Evolutionary conservation across 2,797 vertebrate genomes (phyloP).

Genomic region (Bovichtus variegatus): DNA sequence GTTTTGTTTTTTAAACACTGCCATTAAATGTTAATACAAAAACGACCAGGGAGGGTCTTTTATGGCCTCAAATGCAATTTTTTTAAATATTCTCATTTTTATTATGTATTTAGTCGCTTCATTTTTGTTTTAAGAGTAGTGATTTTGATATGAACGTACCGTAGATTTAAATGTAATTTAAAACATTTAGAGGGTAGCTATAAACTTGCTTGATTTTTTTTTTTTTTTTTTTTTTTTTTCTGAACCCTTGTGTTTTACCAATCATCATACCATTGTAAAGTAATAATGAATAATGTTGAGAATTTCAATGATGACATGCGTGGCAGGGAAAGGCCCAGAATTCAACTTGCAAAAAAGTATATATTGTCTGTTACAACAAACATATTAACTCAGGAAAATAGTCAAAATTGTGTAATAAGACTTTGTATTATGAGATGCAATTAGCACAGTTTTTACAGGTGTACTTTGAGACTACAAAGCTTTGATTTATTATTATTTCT

Average conservation of each 20-base stretch:
- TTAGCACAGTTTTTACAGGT: conserved; percentile 86
- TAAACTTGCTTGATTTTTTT: conserved; percentile 77
- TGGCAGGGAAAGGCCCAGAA: conserved; percentile 97
- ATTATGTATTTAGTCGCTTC: conserved; percentile 91
- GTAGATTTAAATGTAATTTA: conserved; percentile 97
- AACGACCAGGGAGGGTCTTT: conserved; percentile 96
- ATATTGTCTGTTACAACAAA: conserved; percentile 91
- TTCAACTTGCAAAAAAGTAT: conserved; percentile 95
- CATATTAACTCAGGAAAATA: conserved; percentile 90
- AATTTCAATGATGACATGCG: conserved; percentile 87
- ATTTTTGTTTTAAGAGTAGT: conserved; percentile 89
- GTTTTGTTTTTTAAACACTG: conserved; percentile 90
- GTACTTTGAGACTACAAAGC: conserved; percentile 84
- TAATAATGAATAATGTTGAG: conserved; percentile 89
- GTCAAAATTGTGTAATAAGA: conserved; percentile 87
- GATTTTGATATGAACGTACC: conserved; percentile 85
- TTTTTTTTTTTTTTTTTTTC: conserved; percentile 74
- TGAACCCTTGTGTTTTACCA: conserved; percentile 94
- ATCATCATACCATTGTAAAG: conserved; percentile 94
- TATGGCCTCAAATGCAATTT: conserved; percentile 99
- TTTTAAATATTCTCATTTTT: conserved; percentile 82
- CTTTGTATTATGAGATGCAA: conserved; percentile 87
- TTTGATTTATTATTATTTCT: conserved; percentile 67
- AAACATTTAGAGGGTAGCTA: conserved; percentile 88
- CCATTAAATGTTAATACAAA: conserved; percentile 98